Conservation (phyloP, 2,888 invertebrate species). For the Hofmannophila pseudospretella region DNA sequence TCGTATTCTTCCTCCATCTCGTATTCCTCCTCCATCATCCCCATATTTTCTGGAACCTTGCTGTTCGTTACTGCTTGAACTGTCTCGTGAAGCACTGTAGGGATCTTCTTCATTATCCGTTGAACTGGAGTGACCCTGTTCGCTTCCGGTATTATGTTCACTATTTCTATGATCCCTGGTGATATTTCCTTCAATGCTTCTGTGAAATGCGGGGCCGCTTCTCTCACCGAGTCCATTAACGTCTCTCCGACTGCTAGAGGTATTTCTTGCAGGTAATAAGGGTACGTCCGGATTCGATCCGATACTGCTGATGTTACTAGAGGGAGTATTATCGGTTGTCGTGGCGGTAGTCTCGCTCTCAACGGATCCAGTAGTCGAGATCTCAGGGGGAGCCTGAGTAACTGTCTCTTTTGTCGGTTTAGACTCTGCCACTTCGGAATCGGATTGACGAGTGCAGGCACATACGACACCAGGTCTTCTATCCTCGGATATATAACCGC, state of each 20-base stretch:
- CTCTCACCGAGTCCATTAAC: constrained; percentile 64
- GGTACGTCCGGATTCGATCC: constrained; percentile 66
- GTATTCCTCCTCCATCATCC: too few relatives aligned
- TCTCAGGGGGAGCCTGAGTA: constrained; percentile 46
- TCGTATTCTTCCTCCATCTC: constrained; percentile 30
- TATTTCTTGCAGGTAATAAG: constrained; percentile 70
- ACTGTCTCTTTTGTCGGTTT: constrained; percentile 53
- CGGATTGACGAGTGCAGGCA: constrained; percentile 29
- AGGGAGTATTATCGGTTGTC: constrained; percentile 56
- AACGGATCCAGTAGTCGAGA: constrained; percentile 38
- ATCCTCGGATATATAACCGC: constrained; percentile 24
- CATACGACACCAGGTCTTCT: constrained; percentile 30
- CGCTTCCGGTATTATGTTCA: constrained; percentile 57
- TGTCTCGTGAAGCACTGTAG: constrained; percentile 61
- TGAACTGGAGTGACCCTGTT: constrained; percentile 49
- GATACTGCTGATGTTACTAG: constrained; percentile 62
- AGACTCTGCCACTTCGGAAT: constrained; percentile 17
- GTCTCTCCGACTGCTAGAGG: constrained; percentile 67
- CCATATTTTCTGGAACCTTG: constrained; percentile 26
- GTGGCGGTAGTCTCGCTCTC: constrained; percentile 47
- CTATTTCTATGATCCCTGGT: constrained; percentile 65
- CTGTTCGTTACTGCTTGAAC: constrained; percentile 47
- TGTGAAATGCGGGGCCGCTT: constrained; percentile 66
- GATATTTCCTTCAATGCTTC: constrained; percentile 65
- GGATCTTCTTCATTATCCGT: constrained; percentile 57